Evolutionary conservation across 2,113 vertebrate genomes (phyloP).

Genomic region (Bubo bubo): DNA sequence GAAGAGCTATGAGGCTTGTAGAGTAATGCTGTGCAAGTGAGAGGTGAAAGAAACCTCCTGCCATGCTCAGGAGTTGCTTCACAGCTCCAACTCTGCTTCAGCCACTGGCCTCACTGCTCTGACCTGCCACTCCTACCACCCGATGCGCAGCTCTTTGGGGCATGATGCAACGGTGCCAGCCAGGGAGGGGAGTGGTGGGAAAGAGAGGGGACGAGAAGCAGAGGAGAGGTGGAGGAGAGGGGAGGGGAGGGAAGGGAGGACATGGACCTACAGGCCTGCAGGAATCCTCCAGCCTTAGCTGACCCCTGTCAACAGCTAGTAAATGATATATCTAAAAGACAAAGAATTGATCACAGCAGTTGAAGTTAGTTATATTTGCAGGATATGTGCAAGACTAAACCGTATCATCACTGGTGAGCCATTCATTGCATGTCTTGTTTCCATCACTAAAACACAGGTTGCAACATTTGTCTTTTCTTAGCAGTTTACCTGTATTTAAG

Average conservation of each 20-base stretch:
- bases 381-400: not conserved
- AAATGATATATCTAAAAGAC: not conserved
- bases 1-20: not conserved
- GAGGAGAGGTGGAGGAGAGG: not conserved
- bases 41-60: not conserved
- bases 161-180: too few relatives aligned
- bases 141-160: rapidly evolving
- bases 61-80: rapidly evolving
- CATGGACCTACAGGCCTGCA: rapidly evolving
- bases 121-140: rapidly evolving
- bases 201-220: not conserved
- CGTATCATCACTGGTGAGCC: rapidly evolving
- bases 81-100: rapidly evolving
- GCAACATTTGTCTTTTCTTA: not conserved
- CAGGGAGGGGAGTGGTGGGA: rapidly evolving
- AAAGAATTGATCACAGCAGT: not conserved
- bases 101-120: too few relatives aligned
- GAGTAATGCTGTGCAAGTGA: not conserved
- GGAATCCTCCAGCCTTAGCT: rapidly evolving
- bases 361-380: not conserved
- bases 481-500: not conserved
- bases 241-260: rapidly evolving
- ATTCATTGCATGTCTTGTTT: not conserved
- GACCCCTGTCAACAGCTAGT: not conserved
- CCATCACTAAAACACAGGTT: not conserved